Evolutionary conservation across 37 sponge, comb jelly and placozoan genomes (phyloP).

Genomic region (Aplysina aerophoba): DNA sequence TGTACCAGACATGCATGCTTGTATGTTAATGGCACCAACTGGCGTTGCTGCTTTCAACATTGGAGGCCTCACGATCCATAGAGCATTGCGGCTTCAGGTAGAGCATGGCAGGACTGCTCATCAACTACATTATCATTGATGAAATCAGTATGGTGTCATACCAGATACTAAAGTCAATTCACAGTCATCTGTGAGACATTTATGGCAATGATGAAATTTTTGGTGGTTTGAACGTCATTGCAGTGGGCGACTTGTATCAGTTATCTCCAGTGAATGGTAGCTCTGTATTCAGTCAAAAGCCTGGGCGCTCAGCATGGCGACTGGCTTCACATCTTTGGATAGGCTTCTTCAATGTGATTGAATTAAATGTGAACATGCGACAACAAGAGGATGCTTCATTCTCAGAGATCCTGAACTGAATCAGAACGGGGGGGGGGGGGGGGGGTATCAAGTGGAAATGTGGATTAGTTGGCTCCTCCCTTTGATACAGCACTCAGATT

Average conservation of each 20-base stretch:
- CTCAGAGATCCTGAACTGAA: neutral
- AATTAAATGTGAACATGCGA: neutral
- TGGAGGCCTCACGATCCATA: slow-evolving; percentile 1
- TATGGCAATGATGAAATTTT: neutral
- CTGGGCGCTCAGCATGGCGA: neutral
- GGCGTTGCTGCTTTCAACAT: slow-evolving; percentile 42
- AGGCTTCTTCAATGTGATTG: neutral
- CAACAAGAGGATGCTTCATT: neutral
- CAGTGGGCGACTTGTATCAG: neutral
- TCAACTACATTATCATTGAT: slow-evolving; percentile 23
- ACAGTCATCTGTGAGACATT: neutral
- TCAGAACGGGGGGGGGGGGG: neutral
- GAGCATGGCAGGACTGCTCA: neutral
- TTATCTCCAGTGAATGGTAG: neutral
- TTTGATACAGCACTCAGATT: neutral
- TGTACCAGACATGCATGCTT: neutral
- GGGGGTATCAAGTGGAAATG: neutral
- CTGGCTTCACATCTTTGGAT: neutral
- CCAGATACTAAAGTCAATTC: neutral
- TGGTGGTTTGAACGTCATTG: neutral
- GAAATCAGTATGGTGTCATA: slow-evolving; percentile 41
- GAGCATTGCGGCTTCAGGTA: neutral
- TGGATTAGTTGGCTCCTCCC: neutral
- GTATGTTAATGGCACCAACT: slow-evolving; percentile 17
- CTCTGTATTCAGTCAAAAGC: neutral